These are phyloP conservation scores for Sminthopsis crassicaudata DNA, from an alignment of 2,113 vertebrate genomes.

Conservation along the genomic window DNA sequence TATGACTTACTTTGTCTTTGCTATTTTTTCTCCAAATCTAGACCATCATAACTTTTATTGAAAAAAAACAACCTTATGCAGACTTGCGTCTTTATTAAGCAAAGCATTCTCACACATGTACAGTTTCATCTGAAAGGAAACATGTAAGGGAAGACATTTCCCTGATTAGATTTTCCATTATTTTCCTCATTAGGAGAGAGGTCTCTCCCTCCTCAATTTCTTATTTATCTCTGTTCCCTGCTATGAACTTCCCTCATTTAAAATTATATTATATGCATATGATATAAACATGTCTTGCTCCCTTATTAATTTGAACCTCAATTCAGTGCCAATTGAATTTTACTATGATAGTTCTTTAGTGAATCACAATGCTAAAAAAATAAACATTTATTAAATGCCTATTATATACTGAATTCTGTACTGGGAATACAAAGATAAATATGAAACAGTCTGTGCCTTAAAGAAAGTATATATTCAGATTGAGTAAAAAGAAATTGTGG, in stretches of 20 bases:
- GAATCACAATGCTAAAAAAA: background rate
- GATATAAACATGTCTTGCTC: background rate
- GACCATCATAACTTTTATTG: background rate
- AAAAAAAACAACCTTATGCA: constrained; percentile 85
- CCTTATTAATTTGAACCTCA: background rate
- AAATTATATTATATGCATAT: background rate
- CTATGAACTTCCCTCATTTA: background rate
- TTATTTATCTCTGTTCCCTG: background rate
- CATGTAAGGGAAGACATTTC: background rate
- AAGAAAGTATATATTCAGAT: background rate
- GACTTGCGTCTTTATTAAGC: constrained; percentile 85
- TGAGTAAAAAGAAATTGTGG: background rate
- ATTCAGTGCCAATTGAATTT: background rate
- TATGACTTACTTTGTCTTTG: background rate
- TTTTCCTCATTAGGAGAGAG: background rate
- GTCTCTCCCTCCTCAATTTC: background rate
- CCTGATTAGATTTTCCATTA: background rate
- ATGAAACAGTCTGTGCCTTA: background rate
- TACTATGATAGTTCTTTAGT: background rate
- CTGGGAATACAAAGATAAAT: background rate
- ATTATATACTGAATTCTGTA: background rate
- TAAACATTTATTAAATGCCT: background rate
- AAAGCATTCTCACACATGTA: constrained; percentile 85
- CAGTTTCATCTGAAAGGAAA: constrained; percentile 85
- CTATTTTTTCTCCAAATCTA: background rate